Evolutionary conservation across 2,797 vertebrate species (phyloP).

Genomic region (Benthosema pterotum): DNA sequence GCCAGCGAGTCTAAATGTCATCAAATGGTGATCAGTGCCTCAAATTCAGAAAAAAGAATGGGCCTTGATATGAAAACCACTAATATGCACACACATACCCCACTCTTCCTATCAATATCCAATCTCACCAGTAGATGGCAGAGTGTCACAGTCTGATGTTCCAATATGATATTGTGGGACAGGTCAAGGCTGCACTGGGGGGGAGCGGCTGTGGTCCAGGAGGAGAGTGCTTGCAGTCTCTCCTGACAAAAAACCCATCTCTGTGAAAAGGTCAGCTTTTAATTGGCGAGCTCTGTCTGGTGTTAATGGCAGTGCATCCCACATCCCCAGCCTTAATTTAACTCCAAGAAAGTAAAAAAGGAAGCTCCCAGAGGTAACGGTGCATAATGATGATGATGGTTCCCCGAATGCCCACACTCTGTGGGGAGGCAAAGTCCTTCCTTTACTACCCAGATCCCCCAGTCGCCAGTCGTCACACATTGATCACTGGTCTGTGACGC

Average conservation of each 20-base stretch:
- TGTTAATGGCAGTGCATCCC: conserved; percentile 14
- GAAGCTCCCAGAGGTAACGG: too few relatives aligned
- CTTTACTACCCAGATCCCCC: background rate
- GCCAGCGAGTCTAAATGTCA: too few relatives aligned
- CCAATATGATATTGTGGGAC: conserved; percentile 13
- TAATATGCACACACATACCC: background rate
- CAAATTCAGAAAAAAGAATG: too few relatives aligned
- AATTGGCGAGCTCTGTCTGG: conserved; percentile 27
- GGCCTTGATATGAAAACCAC: too few relatives aligned
- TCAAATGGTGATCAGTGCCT: too few relatives aligned
- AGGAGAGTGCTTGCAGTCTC: conserved; percentile 15
- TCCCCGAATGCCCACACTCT: too few relatives aligned
- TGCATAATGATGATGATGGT: conserved; percentile 17
- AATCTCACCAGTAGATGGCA: conserved; percentile 65
- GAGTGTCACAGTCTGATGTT: conserved; percentile 27
- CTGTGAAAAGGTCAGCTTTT: conserved; percentile 54
- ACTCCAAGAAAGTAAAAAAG: too few relatives aligned
- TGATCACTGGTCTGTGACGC: conserved; percentile 9
- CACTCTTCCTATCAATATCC: conserved; percentile 10
- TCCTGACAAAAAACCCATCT: conserved; percentile 44
- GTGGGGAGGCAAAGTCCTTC: too few relatives aligned
- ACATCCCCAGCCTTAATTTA: too few relatives aligned
- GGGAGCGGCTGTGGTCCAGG: conserved; percentile 30
- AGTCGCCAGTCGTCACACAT: conserved; percentile 8
- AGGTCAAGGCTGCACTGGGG: conserved; percentile 27